Evolutionary conservation across 2,888 invertebrate species (phyloP).

Genomic region (Caradrina kadenii): DNA sequence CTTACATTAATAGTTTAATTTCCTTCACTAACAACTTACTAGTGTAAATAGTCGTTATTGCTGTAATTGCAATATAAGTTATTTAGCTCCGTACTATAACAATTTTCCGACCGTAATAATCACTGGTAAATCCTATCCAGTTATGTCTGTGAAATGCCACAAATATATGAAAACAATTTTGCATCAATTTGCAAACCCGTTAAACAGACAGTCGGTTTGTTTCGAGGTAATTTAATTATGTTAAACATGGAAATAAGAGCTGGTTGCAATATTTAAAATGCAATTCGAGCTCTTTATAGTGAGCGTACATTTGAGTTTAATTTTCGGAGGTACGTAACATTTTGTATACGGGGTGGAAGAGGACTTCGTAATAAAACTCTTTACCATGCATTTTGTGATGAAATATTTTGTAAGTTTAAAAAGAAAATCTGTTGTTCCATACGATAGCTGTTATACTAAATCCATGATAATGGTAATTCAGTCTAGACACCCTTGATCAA

Average conservation of each 20-base stretch:
- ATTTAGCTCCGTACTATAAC: not conserved
- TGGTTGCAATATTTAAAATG: slow-evolving; percentile 46
- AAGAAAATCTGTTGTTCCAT: too few relatives aligned
- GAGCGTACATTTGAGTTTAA: not conserved
- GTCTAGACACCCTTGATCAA: too few relatives aligned
- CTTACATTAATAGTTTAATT: too few relatives aligned
- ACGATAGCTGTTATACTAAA: too few relatives aligned
- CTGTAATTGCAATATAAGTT: not conserved
- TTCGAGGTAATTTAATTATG: slow-evolving; percentile 54
- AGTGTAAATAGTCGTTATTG: too few relatives aligned
- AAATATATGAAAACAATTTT: slow-evolving; percentile 44
- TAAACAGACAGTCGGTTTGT: slow-evolving; percentile 48
- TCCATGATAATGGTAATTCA: too few relatives aligned
- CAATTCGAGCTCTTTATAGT: slow-evolving; percentile 19
- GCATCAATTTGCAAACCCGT: slow-evolving; percentile 44
- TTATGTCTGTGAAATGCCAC: not conserved
- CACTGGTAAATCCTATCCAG: not conserved
- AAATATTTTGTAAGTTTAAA: too few relatives aligned
- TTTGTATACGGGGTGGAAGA: too few relatives aligned
- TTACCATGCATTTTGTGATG: too few relatives aligned
- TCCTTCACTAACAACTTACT: too few relatives aligned
- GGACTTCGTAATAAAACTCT: too few relatives aligned
- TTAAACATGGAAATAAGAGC: slow-evolving; percentile 48
- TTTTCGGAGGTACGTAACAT: not conserved
- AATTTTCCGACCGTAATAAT: not conserved